Evolutionary conservation across 2,888 invertebrate species (phyloP), one percentile per base, ranked within the genome.

Genomic region (Drosophila nr. perissopoda): DNA sequence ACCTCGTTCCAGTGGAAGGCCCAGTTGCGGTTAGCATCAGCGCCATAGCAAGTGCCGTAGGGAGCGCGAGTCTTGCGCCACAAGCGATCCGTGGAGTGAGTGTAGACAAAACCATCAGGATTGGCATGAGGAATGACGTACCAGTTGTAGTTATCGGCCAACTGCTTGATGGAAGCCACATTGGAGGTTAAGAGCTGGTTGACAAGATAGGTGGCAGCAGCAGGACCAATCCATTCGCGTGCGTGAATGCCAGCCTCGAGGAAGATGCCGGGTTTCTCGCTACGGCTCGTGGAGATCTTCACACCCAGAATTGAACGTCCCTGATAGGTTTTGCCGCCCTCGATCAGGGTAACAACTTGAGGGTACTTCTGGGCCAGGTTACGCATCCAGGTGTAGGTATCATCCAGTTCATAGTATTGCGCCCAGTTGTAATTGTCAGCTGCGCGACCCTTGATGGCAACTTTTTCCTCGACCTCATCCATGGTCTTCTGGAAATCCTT

Each of bases 21-120:
- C 95, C 96, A 97, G 91, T 97, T 97, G 71, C 97, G 94, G 91
- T 97, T 97, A 1, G 96, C 95, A 92, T 97, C 97, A 0, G 95
- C 95, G 6, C 97, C 97, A 67, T 92, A 91, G 78, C 96, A 95
- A 16, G 56, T 79, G 13, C 92, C 94, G 40, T 94, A 94, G 1
- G 93, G 94, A 65, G 93, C 93, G 36, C 96, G 93, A 1, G 95
- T 96, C 85, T 96, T 96, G 25, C 95, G 92, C 96, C 96, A 96
- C 73, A 95, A 79, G 45, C 96, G 94, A 48, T 94, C 21, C 4
- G 58, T 83, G 25, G 94, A 94, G 87, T 94, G 91, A 0, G 96
- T 94, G 89, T 95, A 96, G 52, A 94, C 95, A 83, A 95, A 96
- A 2, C 97, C 97, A 93, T 97, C 97, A 6, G 96, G 96, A 91